A percentile compares a stretch with the other conserved stretches of the same genome.
Conservation (phyloP, 2,888 invertebrate genomes). For the Rhopalosiphum nymphaeae region DNA sequence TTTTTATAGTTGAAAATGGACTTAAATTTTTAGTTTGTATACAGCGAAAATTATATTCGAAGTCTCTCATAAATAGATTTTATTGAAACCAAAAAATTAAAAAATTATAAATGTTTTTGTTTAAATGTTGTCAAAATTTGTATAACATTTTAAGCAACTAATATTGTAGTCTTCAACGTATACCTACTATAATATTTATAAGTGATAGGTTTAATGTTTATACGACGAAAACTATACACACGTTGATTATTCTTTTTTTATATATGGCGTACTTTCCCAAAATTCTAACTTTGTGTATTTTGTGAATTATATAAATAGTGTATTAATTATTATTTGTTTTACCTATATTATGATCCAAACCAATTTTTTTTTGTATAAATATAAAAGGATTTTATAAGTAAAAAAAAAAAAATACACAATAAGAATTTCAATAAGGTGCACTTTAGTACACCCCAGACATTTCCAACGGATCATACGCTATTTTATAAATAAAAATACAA, state of each 20-base stretch:
- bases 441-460: background rate
- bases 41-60: too few species aligned
- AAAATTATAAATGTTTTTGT: too few species aligned
- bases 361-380: background rate
- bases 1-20: too few species aligned
- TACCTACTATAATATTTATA: background rate
- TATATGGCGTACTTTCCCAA: background rate
- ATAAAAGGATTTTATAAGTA: background rate
- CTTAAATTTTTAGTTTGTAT: too few species aligned
- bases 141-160: background rate
- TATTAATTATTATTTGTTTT: background rate
- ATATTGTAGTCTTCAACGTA: background rate
- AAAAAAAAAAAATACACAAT: background rate
- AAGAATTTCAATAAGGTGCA: background rate
- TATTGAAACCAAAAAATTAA: too few species aligned
- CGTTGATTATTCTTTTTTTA: background rate
- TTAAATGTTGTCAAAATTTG: too few species aligned
- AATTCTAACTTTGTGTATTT: background rate
- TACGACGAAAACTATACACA: background rate
- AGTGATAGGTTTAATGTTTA: background rate
- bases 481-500: slow-evolving; percentile 22
- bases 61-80: too few species aligned
- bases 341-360: background rate
- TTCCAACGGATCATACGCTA: background rate
- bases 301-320: background rate